These are phyloP conservation scores for Neuroscelio doddi DNA, from an alignment of 2,888 invertebrate genomes.

Conservation along the genomic window DNA sequence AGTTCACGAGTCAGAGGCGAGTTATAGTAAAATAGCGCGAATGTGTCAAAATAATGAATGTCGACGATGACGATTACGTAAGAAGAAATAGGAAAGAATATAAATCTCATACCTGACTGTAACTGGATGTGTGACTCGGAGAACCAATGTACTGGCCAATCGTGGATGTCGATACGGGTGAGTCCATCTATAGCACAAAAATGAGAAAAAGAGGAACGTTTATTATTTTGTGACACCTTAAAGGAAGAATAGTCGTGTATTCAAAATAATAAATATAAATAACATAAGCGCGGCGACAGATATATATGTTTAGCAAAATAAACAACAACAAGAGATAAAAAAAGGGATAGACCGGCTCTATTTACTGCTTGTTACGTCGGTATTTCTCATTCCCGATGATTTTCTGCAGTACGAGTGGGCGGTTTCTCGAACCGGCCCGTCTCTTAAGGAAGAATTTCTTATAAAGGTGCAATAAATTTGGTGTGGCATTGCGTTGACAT, in stretches of 20 bases:
- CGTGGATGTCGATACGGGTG: conserved; percentile 68
- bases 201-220: conserved; percentile 22
- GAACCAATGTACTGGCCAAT: conserved; percentile 70
- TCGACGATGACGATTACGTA: too few species aligned
- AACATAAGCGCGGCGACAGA: conserved; percentile 25
- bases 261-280: conserved; percentile 16
- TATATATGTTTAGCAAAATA: too few species aligned
- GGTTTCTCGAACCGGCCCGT: conserved; percentile 13
- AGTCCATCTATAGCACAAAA: conserved; percentile 72
- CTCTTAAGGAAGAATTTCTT: background rate
- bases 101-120: conserved; percentile 63
- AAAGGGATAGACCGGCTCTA: conserved; percentile 21
- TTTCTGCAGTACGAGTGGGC: conserved; percentile 35
- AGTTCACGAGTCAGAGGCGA: too few species aligned
- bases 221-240: conserved; percentile 1
- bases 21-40: too few species aligned
- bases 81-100: background rate
- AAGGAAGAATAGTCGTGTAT: background rate
- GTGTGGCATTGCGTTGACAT: background rate
- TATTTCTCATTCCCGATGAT: conserved; percentile 34
- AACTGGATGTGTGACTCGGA: conserved; percentile 70
- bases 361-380: conserved; percentile 29
- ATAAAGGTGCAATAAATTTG: conserved; percentile 2
- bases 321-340: conserved; percentile 38
- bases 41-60: too few species aligned